Evolutionary conservation across 2,888 invertebrate species (phyloP), one percentile per base, ranked within the genome.

Genomic region (Argynnis bischoffii): DNA sequence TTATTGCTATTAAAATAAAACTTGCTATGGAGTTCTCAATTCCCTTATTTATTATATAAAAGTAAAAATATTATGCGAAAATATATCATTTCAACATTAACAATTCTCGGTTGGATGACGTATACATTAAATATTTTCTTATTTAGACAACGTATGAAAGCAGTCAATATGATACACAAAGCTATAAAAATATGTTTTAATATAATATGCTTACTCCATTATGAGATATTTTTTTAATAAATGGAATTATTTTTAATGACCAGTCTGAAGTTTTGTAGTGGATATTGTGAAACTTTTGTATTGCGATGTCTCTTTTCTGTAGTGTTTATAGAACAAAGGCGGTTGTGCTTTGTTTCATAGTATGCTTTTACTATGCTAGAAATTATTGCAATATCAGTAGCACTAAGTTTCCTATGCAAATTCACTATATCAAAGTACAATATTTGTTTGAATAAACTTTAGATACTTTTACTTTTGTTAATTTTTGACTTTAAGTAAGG

Each of bases 211-310:
- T 48, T 48, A 59, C 13, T 16, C 18, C 41, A 51, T 61, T 53
- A 61, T 61, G 50, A 61, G 61, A 35, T 61, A 16, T 60, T 51
- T 61, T 59, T 61, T 31, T 53, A 60, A 59, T 47, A 50, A 61
- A 61, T 51, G 18, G 18, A 61, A 35, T 61, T 31, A 61, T 61
- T 61, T 57, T 61, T 61, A 61, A 61, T 61, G 61, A 61, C 51
- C 61, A 61, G 35, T 41, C 61, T 18, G 51, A 35, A 61, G 61
- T 61, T 51, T 51, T 61, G 41, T 61, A 61, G 61, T 50, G 61
- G 61, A 61, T 61, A 61, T 61, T 61, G 61, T 61, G 61, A 61
- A 61, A 61, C 61, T 61, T 61, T 51, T 61, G 61, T 61, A 53
- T 61, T 61, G 61, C 61, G 61, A 51, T 48, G 59, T 59, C 59